Evolutionary conservation across 2,888 invertebrate species (phyloP).

Genomic region (Smittia sp.): DNA sequence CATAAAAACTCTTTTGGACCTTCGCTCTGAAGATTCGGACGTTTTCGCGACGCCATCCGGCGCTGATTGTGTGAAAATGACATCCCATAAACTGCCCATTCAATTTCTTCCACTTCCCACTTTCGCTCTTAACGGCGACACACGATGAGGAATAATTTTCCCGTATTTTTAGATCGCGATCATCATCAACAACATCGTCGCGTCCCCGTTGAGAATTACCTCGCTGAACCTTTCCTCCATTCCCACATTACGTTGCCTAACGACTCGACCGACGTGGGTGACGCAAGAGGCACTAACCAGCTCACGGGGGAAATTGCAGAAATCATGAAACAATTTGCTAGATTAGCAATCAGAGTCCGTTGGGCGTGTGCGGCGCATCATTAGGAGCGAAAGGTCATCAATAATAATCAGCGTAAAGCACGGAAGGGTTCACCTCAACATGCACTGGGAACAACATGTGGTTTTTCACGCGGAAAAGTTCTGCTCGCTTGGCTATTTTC

Average conservation of each 20-base stretch:
- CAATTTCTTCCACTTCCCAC: slow-evolving; percentile 21
- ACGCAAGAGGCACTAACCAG: too few relatives aligned
- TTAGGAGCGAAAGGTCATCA: background rate
- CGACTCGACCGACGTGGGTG: background rate
- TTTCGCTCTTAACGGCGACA: slow-evolving; percentile 14
- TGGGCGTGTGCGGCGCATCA: background rate
- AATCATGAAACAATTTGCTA: slow-evolving; percentile 10
- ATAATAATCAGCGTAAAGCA: background rate
- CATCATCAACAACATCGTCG: slow-evolving; percentile 4
- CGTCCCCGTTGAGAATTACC: background rate
- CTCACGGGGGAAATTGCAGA: background rate
- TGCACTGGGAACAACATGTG: background rate
- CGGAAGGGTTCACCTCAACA: background rate
- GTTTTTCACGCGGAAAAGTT: slow-evolving; percentile 5
- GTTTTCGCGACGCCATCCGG: slow-evolving; percentile 1
- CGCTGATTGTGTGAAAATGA: slow-evolving; percentile 3
- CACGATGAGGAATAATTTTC: slow-evolving; percentile 2
- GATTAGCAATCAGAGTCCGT: background rate
- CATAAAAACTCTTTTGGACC: background rate
- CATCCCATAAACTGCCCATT: slow-evolving; percentile 18
- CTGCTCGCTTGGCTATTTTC: background rate
- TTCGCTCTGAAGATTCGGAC: background rate
- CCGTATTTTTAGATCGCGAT: slow-evolving; percentile 17
- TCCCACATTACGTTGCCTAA: background rate
- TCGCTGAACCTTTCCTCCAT: background rate